Evolutionary conservation across 2,888 invertebrate genomes (phyloP), one percentile per base, ranked within the genome.

Genomic region (Glyphotaelius pellucidus): DNA sequence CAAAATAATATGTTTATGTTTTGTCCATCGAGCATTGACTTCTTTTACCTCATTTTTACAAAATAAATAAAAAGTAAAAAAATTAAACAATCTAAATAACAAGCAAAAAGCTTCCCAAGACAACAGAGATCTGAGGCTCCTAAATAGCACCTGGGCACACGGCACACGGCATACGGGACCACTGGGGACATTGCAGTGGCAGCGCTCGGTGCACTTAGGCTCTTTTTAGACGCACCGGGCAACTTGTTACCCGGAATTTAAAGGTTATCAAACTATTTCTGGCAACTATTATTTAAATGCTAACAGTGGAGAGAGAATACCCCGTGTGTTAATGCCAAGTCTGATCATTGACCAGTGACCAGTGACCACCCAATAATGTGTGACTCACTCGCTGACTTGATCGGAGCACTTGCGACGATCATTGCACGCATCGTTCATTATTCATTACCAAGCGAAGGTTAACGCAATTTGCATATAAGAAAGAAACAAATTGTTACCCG

Each of bases 211-310:
- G n/a, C 67, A 67, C 25, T n/a, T 67, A 67, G 67, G 83, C 83
- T 83, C 35, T 83, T 35, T 42, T 30, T 42, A 42, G 86, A 35
- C 25, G 9, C 67, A 25, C 25, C 67, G n/a, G 47, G 87, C 80
- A 83, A 30, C 32, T 47, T 67, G 85, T 83, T 84, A 84, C 83
- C 35, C 84, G 79, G 67, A 80, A 86, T 38, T 91, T 25, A 91
- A 91, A 91, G 90, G 90, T 91, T 91, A 91, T 90, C 42, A 42
- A 87, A 87, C 87, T 91, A 91, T 91, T 91, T 91, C 80, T 47
- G 83, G 90, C 85, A 79, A 38, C 85, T 79, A 87, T 87, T 90
- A 90, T 84, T 90, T 90, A 85, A 90, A 84, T 79, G 67, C 85
- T 84, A 90, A 80, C 32, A 83, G 90, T 67, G 42, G 90, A 42